Conservation (phyloP, 2,888 invertebrate genomes). For the Linnaemya vulpina region DNA sequence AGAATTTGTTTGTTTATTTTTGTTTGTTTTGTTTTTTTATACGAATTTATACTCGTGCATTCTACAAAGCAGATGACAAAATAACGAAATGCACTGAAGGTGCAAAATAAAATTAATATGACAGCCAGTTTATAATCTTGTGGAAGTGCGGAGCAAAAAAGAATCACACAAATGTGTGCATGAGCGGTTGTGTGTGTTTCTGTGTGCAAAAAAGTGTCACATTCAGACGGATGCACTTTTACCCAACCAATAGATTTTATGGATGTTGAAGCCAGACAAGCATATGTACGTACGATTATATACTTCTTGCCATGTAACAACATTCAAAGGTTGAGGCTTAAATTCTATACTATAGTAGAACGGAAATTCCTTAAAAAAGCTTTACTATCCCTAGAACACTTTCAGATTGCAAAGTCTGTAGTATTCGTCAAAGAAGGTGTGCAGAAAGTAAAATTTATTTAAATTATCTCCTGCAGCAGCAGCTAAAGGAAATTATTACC, state of each 20-base stretch:
- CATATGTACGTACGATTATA: background rate
- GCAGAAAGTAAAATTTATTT: constrained; percentile 1
- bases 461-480: background rate
- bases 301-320: background rate
- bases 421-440: background rate
- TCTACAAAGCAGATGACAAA: constrained; percentile 58
- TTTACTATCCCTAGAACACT: background rate
- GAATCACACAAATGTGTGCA: constrained; percentile 11
- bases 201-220: constrained; percentile 2
- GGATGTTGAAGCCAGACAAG: constrained; percentile 5
- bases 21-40: no score
- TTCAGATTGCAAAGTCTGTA: constrained; percentile 17
- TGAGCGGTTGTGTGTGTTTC: no score
- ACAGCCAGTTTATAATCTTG: background rate
- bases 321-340: constrained; percentile 10
- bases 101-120: constrained; percentile 26
- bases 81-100: constrained; percentile 42
- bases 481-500: constrained; percentile 1
- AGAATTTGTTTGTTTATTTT: constrained; percentile 8
- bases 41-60: background rate
- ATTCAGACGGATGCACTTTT: background rate
- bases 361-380: background rate
- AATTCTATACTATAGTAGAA: background rate
- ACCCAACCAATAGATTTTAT: constrained; percentile 30
- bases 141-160: background rate